Evolutionary conservation across 2,113 vertebrate genomes (phyloP), one percentile per base, ranked within the genome.

Genomic region (Cygnus atratus): DNA sequence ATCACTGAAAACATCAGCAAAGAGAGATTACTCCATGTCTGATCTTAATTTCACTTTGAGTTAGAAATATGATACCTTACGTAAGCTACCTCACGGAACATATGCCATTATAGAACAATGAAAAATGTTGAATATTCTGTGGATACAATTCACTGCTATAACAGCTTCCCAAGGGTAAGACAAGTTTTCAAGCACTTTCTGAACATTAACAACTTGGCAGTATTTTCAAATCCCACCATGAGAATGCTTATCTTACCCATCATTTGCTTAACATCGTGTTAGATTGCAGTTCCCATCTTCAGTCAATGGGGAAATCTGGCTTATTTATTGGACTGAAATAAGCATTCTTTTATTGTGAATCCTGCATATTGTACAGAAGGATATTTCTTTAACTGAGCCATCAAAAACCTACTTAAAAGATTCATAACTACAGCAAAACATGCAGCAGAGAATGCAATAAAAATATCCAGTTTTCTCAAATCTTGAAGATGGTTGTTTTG

Each of bases 141-240:
- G 44, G 29, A 48, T 74, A 72, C 63, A 84, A 85, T 44, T 91
- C 43, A 54, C 21, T 92, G 55, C 31, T 79, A 19, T 9, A 76
- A 25, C 81, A 93, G 29, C 50, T 89, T 76, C 94, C 78, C 87
- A 61, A 50, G 68, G 75, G 82, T 13, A 59, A 95, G 67, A 79
- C 41, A 95, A 92, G 93, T 85, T 95, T 91, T 85, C 41, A 83
- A 75, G 59, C 71, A 43, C 76, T 94, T 92, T 91, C 44, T 87
- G 85, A 89, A 70, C 78, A 77, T 91, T 87, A 89, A 79, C 50
- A 58, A 62, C 62, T 89, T 94, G 71, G 77, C 84, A 91, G 12
- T 67, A 37, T 76, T 94, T 94, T 92, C 37, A 54, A 35, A 80
- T 46, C 46, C 25, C 46, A 52, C 63, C 55, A 78, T 18, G 72